These are phyloP conservation scores for Oikopleura dioica DNA, from an alignment of 23 tunicate species.

Conservation along the genomic window DNA sequence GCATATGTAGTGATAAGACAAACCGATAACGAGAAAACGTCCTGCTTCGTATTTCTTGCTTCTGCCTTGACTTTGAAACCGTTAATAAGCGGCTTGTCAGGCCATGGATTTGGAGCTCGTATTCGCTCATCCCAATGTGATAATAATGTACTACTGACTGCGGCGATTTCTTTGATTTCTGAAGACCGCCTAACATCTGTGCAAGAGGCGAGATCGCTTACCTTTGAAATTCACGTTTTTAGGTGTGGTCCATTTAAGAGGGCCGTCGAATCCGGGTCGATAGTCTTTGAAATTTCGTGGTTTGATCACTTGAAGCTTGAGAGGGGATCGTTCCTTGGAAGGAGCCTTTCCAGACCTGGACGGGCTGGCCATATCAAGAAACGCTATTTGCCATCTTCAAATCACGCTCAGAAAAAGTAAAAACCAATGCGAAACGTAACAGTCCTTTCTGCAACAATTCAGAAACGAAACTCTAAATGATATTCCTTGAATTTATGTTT, in stretches of 20 bases:
- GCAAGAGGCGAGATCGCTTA: neutral
- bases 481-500: too few relatives aligned
- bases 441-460: constrained; percentile 12
- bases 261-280: constrained; percentile 5
- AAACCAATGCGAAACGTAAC: neutral
- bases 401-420: neutral
- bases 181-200: neutral
- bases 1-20: too few relatives aligned
- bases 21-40: neutral
- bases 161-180: constrained; percentile 5
- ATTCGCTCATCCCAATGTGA: neutral
- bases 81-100: neutral
- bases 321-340: neutral
- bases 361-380: constrained; percentile 6
- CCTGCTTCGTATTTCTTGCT: neutral
- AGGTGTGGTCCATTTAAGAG: neutral
- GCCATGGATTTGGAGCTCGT: neutral
- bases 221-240: neutral
- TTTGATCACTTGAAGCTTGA: neutral
- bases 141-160: neutral
- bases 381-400: neutral
- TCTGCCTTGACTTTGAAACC: neutral
- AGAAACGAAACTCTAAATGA: neutral
- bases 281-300: neutral
- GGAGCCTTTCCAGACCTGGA: neutral